Evolutionary conservation across 2,888 invertebrate species (phyloP).

Genomic region (Drosophila falleni): DNA sequence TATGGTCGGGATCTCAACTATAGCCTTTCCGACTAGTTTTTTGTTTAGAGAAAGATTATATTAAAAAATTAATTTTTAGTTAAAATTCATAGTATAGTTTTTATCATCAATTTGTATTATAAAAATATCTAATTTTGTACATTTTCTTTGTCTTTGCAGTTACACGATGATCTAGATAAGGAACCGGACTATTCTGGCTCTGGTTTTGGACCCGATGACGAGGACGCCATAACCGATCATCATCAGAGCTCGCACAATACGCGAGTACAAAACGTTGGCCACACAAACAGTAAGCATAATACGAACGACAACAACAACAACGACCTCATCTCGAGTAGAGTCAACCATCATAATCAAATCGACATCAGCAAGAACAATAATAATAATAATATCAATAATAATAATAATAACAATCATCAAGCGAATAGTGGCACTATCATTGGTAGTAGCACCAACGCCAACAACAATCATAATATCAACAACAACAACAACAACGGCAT

Average conservation of each 20-base stretch:
- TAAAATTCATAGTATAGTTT: background rate
- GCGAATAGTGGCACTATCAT: constrained; percentile 84
- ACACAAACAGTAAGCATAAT: constrained; percentile 81
- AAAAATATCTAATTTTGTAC: too few relatives aligned
- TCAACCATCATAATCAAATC: constrained; percentile 78
- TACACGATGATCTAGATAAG: constrained; percentile 86
- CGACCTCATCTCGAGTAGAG: constrained; percentile 76
- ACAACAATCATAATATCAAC: constrained; percentile 77
- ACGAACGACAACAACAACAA: constrained; percentile 79
- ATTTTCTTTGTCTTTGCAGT: constrained; percentile 68
- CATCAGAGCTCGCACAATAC: constrained; percentile 77
- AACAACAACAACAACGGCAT: constrained; percentile 78
- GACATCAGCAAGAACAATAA: constrained; percentile 75
- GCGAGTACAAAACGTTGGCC: constrained; percentile 65
- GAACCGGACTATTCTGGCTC: constrained; percentile 94
- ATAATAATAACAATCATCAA: constrained; percentile 81
- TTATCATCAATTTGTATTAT: too few relatives aligned
- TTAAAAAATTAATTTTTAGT: background rate
- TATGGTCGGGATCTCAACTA: too few relatives aligned
- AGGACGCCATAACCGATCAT: constrained; percentile 86
- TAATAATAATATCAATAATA: constrained; percentile 69
- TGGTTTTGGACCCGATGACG: constrained; percentile 94
- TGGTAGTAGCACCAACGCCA: constrained; percentile 84
- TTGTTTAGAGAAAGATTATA: too few relatives aligned
- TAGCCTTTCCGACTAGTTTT: too few relatives aligned